phyloP scores from a whole-genome alignment of 2,888 invertebrate genomes.

The Ectemnius continuus region DNA sequence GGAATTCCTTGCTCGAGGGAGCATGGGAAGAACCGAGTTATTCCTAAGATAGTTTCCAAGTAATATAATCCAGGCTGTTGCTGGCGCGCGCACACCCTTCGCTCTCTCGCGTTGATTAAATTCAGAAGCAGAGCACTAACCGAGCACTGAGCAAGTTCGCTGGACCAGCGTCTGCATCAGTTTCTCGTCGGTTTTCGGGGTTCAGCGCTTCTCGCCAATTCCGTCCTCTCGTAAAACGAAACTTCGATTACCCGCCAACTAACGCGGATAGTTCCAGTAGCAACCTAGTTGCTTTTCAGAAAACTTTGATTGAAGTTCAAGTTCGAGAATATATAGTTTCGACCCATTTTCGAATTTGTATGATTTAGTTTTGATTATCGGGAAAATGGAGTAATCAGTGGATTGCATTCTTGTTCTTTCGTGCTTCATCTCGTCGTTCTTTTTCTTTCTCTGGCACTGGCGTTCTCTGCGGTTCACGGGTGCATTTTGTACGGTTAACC shows the following conservation, averaged over 20 bases:
- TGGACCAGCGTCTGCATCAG: slow-evolving; percentile 15
- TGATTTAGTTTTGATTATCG: too few species aligned
- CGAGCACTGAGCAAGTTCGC: slow-evolving; percentile 47
- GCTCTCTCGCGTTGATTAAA: slow-evolving; percentile 65
- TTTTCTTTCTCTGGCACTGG: slow-evolving; percentile 28
- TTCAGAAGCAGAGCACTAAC: slow-evolving; percentile 56
- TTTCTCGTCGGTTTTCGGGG: slow-evolving; percentile 37
- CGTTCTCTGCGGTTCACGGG: slow-evolving; percentile 15
- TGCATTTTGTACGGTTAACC: slow-evolving; percentile 56
- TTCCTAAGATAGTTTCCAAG: slow-evolving; percentile 67
- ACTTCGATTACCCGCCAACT: slow-evolving; percentile 18
- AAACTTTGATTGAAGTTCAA: slow-evolving; percentile 45
- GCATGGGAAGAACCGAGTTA: slow-evolving; percentile 42
- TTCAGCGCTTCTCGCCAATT: slow-evolving; percentile 39
- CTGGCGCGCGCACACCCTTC: neutral
- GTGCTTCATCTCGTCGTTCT: slow-evolving; percentile 2
- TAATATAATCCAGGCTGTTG: slow-evolving; percentile 63
- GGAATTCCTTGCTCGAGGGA: slow-evolving; percentile 29
- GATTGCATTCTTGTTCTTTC: neutral
- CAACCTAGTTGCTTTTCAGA: slow-evolving; percentile 6
- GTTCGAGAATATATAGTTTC: neutral
- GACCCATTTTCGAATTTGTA: neutral
- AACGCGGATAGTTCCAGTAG: neutral
- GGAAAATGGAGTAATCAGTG: too few species aligned
- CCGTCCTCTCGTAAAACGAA: slow-evolving; percentile 41